These are phyloP conservation scores for Sinhomidia bicolor DNA, from an alignment of 2,888 invertebrate species.

Conservation along the genomic window DNA sequence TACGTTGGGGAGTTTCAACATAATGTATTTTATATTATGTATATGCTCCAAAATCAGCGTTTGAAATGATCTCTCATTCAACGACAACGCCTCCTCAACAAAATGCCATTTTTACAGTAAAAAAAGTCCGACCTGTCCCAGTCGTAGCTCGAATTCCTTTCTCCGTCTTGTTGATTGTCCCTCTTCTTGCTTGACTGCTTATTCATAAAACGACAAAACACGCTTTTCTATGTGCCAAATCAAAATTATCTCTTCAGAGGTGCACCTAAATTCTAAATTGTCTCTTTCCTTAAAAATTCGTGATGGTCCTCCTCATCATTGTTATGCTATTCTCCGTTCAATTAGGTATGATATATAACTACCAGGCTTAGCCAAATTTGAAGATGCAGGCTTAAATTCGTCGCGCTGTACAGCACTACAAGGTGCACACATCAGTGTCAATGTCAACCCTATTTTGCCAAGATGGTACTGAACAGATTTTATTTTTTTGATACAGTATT, in stretches of 20 bases:
- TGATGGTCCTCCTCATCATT: neutral
- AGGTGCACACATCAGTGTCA: conserved; percentile 36
- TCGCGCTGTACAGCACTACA: conserved; percentile 25
- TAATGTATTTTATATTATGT: too few species aligned
- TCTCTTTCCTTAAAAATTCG: too few species aligned
- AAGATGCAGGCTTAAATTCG: neutral
- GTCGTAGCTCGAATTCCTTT: neutral
- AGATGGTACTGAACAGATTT: neutral
- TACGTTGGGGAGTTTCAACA: too few species aligned
- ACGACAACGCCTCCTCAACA: conserved; percentile 25
- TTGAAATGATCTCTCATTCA: neutral
- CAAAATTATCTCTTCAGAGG: too few species aligned
- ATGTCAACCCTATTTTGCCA: conserved; percentile 49
- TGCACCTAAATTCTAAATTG: too few species aligned
- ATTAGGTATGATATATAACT: conserved; percentile 18
- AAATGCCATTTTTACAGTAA: conserved; percentile 21
- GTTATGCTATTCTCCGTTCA: neutral
- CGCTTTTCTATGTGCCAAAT: too few species aligned
- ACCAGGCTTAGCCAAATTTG: too few species aligned
- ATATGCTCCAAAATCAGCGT: neutral
- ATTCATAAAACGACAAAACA: too few species aligned
- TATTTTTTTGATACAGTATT: neutral
- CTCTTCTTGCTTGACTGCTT: conserved; percentile 20
- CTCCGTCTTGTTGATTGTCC: neutral
- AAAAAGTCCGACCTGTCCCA: neutral